Percentiles rank a stretch among this genome's conserved stretches.
These are phyloP conservation scores for Drosophila greeni DNA, from an alignment of 2,888 invertebrate genomes.

Conservation along the genomic window DNA sequence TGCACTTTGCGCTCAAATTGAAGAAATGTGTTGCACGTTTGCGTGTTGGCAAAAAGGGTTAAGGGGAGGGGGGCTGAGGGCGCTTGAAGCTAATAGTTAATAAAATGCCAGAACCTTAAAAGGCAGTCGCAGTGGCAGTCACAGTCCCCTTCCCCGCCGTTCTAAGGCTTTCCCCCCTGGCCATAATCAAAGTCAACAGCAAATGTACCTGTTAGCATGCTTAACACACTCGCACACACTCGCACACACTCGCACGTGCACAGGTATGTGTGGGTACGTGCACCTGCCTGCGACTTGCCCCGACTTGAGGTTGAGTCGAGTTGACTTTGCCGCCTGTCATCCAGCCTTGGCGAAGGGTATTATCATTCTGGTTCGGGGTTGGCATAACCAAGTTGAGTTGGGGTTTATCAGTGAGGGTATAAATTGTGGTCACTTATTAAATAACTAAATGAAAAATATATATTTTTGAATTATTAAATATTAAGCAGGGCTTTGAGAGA, in stretches of 20 bases:
- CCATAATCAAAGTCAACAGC: constrained; percentile 66
- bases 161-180: constrained; percentile 7
- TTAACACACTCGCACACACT: constrained; percentile 26
- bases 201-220: constrained; percentile 72
- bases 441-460: background rate
- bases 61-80: background rate
- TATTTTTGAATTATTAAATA: background rate
- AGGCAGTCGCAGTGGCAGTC: constrained; percentile 21
- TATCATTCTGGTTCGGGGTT: constrained; percentile 3
- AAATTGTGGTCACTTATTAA: background rate
- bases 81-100: constrained; percentile 64
- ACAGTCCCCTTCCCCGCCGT: background rate
- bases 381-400: background rate
- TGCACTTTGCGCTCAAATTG: constrained; percentile 58
- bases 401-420: background rate
- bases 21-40: constrained; percentile 67
- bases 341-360: constrained; percentile 16
- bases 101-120: constrained; percentile 69
- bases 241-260: constrained; percentile 7
- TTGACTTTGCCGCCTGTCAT: constrained; percentile 39
- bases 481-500: too few relatives aligned
- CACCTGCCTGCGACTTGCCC: constrained; percentile 31
- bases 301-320: constrained; percentile 35
- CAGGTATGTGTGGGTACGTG: background rate
- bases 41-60: constrained; percentile 18